Conservation (phyloP, 2,113 vertebrate species). For the Coptodon bakossiorum region DNA sequence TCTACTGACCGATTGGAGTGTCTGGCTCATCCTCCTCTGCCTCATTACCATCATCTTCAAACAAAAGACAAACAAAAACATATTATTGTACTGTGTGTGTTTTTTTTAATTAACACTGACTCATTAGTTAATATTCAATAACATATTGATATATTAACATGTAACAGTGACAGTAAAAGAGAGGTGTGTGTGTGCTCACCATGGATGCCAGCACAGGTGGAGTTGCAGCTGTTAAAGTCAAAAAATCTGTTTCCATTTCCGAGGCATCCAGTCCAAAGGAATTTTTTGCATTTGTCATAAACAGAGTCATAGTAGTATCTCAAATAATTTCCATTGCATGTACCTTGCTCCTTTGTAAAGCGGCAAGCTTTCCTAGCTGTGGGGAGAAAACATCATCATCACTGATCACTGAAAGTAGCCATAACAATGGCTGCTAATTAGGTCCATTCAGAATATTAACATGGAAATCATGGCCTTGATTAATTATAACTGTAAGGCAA, state of each 20-base stretch:
- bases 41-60: constrained; percentile 31
- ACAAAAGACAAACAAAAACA: not conserved
- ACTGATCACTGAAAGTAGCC: not conserved
- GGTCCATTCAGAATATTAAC: not conserved
- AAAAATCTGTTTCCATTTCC: constrained; percentile 72
- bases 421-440: not conserved
- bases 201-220: constrained; percentile 57
- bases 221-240: constrained; percentile 11
- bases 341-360: constrained; percentile 6
- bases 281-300: constrained; percentile 47
- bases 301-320: constrained; percentile 57
- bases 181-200: constrained; percentile 23
- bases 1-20: constrained; percentile 63
- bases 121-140: not conserved
- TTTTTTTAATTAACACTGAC: not conserved
- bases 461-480: not conserved
- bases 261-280: constrained; percentile 47
- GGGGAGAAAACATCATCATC: not conserved
- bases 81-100: not conserved
- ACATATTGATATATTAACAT: not conserved
- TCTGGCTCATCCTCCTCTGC: constrained; percentile 42
- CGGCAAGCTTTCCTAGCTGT: constrained; percentile 41
- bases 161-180: not conserved
- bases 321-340: not conserved
- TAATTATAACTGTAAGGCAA: not conserved